Conservation (phyloP, 2,888 invertebrate genomes). For the Drosophila lutescens region DNA sequence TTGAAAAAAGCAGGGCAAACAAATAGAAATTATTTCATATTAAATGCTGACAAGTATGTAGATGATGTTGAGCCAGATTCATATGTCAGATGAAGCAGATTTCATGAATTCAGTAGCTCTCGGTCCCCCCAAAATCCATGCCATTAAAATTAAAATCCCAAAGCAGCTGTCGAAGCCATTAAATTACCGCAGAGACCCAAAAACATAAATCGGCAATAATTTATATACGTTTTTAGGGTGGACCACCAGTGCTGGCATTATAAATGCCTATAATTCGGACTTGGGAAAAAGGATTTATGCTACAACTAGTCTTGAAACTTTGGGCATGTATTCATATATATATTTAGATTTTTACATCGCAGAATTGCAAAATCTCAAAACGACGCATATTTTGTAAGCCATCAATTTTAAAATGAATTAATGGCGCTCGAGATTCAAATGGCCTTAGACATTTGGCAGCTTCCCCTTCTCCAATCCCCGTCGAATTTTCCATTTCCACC, state of each 20-base stretch:
- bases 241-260: neutral
- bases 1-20: conserved; percentile 1
- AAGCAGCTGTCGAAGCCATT: conserved; percentile 52
- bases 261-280: neutral
- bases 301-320: neutral
- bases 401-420: conserved; percentile 79
- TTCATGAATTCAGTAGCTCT: conserved; percentile 1
- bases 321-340: neutral
- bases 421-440: conserved; percentile 76
- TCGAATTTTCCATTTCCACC: neutral
- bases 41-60: conserved; percentile 31
- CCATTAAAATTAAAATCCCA: neutral
- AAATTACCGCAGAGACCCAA: conserved; percentile 42
- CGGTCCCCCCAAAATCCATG: conserved; percentile 6
- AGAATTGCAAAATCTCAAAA: conserved; percentile 23
- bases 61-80: conserved; percentile 8
- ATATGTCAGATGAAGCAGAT: neutral
- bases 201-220: conserved; percentile 44
- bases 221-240: conserved; percentile 21
- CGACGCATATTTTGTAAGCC: conserved; percentile 71
- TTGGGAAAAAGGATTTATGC: neutral
- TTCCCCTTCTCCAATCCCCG: neutral
- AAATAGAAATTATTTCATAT: conserved; percentile 26
- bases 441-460: conserved; percentile 57
- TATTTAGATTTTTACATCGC: conserved; percentile 1